Base-by-base conservation (phyloP, 1,140 invertebrate genomes). In the Eulimnadia texana region DNA sequence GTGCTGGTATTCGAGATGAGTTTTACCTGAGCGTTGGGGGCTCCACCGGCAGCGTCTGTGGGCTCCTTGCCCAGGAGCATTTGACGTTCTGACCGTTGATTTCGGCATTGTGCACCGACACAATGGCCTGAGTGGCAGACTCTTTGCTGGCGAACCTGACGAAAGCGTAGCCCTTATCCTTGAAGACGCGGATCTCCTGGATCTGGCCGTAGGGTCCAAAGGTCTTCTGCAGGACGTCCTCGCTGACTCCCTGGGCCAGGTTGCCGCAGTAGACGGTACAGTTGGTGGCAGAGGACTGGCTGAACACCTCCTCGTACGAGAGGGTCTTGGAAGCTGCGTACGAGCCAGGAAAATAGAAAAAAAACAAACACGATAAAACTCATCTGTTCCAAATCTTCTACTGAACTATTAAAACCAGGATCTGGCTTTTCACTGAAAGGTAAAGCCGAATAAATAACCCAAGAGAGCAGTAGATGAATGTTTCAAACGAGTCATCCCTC, bases 181-280 rank as follows among this genome's bases (percentile, higher is more conserved):
- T 98, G 79, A 99, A 99, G 64, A 98, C 93, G 65, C 95, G 79
- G 70, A 99, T 93, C 80, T 99, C 96, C 74, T 97, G 89, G 68
- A 99, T 98, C 64, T 84, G 83, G 67, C 96, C 96, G 74, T 90
- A 98, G 22, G 84, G 85, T 67, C 84, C 83, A 77, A 99, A 99
- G 33, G 91, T 93, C 77, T 94, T 92, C 76, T 95, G 90, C 80
- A 99, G 90, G 65, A 98, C 80, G 69, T 99, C 95, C 74, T 99
- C 94, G 69, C 86, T 88, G 67, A 97, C 82, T 58, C 91, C 91
- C 66, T 86, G 91, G 67, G 86, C 86, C 69, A 98, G 92, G 50
- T 94, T 93, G 52, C 96, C 96, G 76, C 95, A 97, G 78, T 99
- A 99, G 20, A 99, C 96, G 56, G 94, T 98, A 76, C 92, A 97